Conservation (phyloP, 1,140 invertebrate genomes). For the Melipona quadrifasciata region DNA sequence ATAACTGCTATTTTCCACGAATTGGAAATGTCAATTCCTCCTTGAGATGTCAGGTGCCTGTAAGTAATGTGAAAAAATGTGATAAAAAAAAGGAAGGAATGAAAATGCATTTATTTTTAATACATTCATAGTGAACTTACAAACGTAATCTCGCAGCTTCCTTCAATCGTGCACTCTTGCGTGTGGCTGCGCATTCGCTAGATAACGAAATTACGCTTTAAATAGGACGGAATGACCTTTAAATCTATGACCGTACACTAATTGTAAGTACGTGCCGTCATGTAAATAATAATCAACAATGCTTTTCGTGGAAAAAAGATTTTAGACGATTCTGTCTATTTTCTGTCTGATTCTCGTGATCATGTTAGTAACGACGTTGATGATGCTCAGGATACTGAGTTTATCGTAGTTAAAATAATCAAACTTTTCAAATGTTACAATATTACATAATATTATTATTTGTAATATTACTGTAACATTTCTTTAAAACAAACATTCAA, state of each 20-base stretch:
- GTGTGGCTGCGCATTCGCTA: not conserved
- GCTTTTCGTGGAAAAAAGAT: not conserved
- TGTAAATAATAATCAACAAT: conserved; percentile 21
- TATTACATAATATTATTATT: too few relatives aligned
- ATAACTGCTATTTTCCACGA: too few relatives aligned
- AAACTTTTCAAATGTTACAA: not conserved
- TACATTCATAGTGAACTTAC: not conserved
- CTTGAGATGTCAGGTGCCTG: not conserved
- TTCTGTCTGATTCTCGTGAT: not conserved
- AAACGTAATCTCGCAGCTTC: not conserved
- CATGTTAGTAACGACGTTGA: not conserved
- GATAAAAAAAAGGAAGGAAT: not conserved
- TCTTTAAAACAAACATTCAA: not conserved
- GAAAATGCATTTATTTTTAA: not conserved
- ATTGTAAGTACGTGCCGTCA: not conserved
- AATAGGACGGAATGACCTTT: conserved; percentile 31
- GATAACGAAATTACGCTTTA: conserved; percentile 32
- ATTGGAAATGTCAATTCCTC: not conserved
- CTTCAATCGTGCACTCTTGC: conserved; percentile 1
- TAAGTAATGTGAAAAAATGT: not conserved
- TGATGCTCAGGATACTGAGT: too few relatives aligned
- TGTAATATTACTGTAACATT: not conserved
- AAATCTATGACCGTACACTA: not conserved
- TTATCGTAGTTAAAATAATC: not conserved
- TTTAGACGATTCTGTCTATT: not conserved